Base-by-base conservation (phyloP, 2,113 vertebrate species). In the Rana temporaria region DNA sequence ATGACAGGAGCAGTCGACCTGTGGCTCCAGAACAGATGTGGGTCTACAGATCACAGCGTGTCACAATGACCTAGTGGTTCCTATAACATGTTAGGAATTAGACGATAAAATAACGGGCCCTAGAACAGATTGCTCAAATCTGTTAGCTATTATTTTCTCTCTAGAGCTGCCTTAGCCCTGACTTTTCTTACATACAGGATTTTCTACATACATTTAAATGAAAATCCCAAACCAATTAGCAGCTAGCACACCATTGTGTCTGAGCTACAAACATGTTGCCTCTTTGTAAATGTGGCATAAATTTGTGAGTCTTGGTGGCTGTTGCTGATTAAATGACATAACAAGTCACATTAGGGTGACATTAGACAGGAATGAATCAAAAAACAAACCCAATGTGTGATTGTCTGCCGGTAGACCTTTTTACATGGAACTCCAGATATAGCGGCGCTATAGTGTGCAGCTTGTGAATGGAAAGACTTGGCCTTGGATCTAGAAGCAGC, bases 321-420 rank as follows among this genome's bases (percentile, higher is more conserved):
- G 22, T 18, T 77, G 16, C 60, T 77, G 74, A 77, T 77, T 63
- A 77, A 64, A 52, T 42, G 34, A 19, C 63, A 65, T 62, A 62
- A 75, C 56, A 77, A 52, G 38, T 30, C 22, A 53, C 74, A 64
- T 65, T 77, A 53, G 53, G 59, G 22, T 53, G 60, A 53, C 74
- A 64, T 65, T 77, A 64, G 53, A 38, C 59, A 53, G 74, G 56
- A 9, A 65, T 52, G 60, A 77, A 65, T 53, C 26, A 42, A 65
- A 38, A 38, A 63, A 26, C 30, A 52, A 64, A 77, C 6, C 56
- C 42, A 32, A 75, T 20, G 11, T 62, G 32, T 24, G 22, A 75
- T 62, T 34, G 32, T 77, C 60, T 77, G 63, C 48, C 7, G 24
- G 59, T 20, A 77, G 60, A 63, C 60, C 59, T 77, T 52, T 16